These are phyloP conservation scores for Planiliza haematocheilus DNA, from an alignment of 2,113 vertebrate species.

Conservation along the genomic window DNA sequence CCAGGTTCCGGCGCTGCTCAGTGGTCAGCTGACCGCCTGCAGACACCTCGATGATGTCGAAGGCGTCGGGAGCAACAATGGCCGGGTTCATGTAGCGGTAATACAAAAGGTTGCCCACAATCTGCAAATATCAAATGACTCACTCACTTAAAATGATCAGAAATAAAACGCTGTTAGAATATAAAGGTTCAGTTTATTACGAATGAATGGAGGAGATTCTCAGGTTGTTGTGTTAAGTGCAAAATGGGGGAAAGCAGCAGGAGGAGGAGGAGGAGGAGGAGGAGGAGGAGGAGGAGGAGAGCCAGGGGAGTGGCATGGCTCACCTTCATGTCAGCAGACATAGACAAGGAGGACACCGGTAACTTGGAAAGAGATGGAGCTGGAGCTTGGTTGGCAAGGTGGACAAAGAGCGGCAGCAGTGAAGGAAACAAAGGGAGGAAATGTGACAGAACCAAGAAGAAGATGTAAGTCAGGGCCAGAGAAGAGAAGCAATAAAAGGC, in stretches of 20 bases:
- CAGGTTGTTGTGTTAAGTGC: neutral
- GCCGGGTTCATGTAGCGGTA: conserved; percentile 99
- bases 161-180: no score
- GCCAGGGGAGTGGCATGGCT: conserved; percentile 38
- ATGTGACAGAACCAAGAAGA: conserved; percentile 31
- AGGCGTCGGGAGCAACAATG: conserved; percentile 95
- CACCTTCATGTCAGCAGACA: no score
- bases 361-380: conserved; percentile 75
- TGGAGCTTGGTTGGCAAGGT: conserved; percentile 81
- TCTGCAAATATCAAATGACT: conserved; percentile 77
- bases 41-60: conserved; percentile 97
- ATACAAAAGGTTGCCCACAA: conserved; percentile 95
- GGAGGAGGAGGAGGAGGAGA: conserved; percentile 12
- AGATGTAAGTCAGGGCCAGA: conserved; percentile 10
- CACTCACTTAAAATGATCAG: neutral
- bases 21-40: conserved; percentile 96
- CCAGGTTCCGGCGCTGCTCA: conserved; percentile 94
- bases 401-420: conserved; percentile 74
- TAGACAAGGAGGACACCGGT: conserved; percentile 45
- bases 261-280: conserved; percentile 15
- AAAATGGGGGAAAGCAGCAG: conserved; percentile 19
- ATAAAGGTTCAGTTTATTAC: neutral
- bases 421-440: conserved; percentile 67
- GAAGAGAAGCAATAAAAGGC: conserved; percentile 10
- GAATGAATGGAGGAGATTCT: neutral